phyloP scores from a whole-genome alignment of 2,113 vertebrate genomes.

The Archilochus colubris region DNA sequence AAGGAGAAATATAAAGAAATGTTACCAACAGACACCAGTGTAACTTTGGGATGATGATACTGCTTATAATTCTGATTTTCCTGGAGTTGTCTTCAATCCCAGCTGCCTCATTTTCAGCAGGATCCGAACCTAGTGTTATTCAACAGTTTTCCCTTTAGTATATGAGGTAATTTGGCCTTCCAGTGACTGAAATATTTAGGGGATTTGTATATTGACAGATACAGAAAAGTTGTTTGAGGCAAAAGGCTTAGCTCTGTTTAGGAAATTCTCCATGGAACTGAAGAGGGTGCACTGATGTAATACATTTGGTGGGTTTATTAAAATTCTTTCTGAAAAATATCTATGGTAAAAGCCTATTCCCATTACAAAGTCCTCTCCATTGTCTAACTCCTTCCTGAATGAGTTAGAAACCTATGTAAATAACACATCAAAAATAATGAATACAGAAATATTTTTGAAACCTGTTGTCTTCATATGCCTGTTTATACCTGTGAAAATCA shows the following conservation, averaged over 20 bases:
- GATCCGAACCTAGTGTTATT: neutral
- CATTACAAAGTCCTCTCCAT: neutral
- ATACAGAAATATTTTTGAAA: neutral
- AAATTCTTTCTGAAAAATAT: constrained; percentile 68
- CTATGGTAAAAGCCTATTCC: constrained; percentile 6
- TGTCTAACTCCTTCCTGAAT: neutral
- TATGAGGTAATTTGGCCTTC: constrained; percentile 44
- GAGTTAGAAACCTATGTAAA: constrained; percentile 13
- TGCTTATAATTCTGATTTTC: constrained; percentile 37
- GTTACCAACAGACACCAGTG: neutral
- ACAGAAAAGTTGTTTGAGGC: constrained; percentile 65
- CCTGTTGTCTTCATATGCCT: neutral
- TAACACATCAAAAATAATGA: neutral
- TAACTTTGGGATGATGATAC: neutral
- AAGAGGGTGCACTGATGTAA: constrained; percentile 66
- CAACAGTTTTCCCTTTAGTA: constrained; percentile 27
- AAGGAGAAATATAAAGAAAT: constrained; percentile 11
- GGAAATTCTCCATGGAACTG: constrained; percentile 72
- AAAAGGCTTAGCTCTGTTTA: constrained; percentile 66
- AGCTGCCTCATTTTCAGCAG: constrained; percentile 25
- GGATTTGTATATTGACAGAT: constrained; percentile 67
- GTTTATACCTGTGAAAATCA: neutral
- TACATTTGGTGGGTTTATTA: constrained; percentile 61
- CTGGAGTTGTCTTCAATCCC: constrained; percentile 38
- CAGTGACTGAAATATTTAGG: constrained; percentile 56